These are phyloP conservation scores for Girardia tigrina DNA, from an alignment of 2,888 invertebrate species.

Conservation along the genomic window DNA sequence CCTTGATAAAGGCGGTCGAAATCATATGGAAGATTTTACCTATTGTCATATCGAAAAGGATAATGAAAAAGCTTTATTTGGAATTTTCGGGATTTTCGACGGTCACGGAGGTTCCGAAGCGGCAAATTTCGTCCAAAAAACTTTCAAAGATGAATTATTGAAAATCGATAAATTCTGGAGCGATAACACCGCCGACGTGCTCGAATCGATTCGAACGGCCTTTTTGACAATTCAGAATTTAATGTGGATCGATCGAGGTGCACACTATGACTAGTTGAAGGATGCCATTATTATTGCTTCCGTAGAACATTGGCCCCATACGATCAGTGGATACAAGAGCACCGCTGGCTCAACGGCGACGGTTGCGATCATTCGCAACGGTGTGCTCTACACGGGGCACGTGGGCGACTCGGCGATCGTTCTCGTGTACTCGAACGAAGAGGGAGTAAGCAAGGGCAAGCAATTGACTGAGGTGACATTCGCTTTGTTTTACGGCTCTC, in stretches of 20 bases:
- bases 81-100: constrained; percentile 92
- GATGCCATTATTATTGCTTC: constrained; percentile 13
- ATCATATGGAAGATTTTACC: constrained; percentile 98
- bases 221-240: constrained; percentile 86
- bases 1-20: constrained; percentile 86
- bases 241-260: constrained; percentile 94
- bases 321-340: constrained; percentile 80
- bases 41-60: constrained; percentile 71
- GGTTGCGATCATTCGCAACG: constrained; percentile 76
- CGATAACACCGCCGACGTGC: constrained; percentile 70
- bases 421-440: constrained; percentile 57
- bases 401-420: constrained; percentile 95
- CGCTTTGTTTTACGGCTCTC: not conserved
- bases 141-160: constrained; percentile 86
- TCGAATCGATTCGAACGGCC: constrained; percentile 81
- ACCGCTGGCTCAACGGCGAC: constrained; percentile 95
- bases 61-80: constrained; percentile 77
- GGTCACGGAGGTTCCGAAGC: constrained; percentile 86
- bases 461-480: not conserved
- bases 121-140: constrained; percentile 71
- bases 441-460: not conserved
- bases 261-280: too few species aligned
- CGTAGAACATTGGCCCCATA: constrained; percentile 70
- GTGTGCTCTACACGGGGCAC: constrained; percentile 83
- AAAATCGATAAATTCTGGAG: constrained; percentile 63